phyloP scores from a whole-genome alignment of 1,140 invertebrate species.

The Wiebesia pumilae region DNA sequence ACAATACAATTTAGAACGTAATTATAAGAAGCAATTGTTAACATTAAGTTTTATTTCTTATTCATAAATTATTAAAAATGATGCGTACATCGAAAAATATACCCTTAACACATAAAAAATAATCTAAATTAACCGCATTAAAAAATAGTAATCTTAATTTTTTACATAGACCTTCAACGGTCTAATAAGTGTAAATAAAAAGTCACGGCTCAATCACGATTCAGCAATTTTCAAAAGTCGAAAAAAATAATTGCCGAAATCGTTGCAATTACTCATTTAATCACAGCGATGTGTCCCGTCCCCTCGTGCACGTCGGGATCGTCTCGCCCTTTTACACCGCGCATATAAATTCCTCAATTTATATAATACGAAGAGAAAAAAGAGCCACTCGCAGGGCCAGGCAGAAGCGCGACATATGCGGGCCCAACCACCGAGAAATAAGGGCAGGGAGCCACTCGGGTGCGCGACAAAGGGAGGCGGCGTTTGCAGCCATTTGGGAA shows the following conservation, averaged over 20 bases:
- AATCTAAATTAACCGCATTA: no score
- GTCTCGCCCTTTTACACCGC: not conserved
- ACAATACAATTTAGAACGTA: no score
- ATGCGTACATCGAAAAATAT: no score
- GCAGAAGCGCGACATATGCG: slow-evolving; percentile 68
- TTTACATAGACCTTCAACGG: no score
- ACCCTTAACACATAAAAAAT: no score
- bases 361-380: not conserved
- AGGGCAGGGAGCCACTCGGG: slow-evolving; percentile 53
- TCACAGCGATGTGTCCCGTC: not conserved
- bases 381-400: not conserved
- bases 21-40: no score
- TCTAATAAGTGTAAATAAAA: not conserved
- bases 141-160: no score
- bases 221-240: not conserved
- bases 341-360: slow-evolving; percentile 3
- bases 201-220: not conserved
- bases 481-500: slow-evolving; percentile 71
- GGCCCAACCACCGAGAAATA: slow-evolving; percentile 50
- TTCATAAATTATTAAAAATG: no score
- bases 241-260: slow-evolving; percentile 7
- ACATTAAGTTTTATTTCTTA: no score
- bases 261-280: not conserved
- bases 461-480: slow-evolving; percentile 60
- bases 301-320: not conserved